These are phyloP conservation scores for Chromobotia macracanthus DNA, from an alignment of 2,797 vertebrate species.

Conservation along the genomic window DNA sequence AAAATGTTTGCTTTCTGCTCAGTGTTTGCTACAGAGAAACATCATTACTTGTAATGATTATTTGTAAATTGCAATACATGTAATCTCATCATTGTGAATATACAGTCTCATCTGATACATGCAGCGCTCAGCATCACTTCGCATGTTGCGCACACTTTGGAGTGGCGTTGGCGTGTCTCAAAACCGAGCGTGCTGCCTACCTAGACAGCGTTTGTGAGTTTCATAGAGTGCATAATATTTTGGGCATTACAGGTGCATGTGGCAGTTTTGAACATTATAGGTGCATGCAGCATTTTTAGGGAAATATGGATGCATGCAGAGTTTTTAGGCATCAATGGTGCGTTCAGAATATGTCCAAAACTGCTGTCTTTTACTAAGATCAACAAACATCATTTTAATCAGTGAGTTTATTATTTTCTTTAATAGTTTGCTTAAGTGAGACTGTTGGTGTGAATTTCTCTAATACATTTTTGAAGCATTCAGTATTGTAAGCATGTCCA, in stretches of 20 bases:
- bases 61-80: not conserved
- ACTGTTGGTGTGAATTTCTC: constrained; percentile 3
- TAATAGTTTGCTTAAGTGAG: not conserved
- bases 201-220: not conserved
- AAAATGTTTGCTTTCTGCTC: not conserved
- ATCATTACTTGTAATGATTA: not conserved
- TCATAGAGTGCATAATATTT: not conserved
- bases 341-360: too few relatives aligned
- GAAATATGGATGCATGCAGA: not conserved
- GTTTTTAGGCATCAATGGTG: not conserved
- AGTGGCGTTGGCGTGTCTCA: not conserved
- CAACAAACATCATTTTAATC: too few relatives aligned
- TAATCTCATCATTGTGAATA: not conserved
- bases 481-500: not conserved
- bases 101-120: constrained; percentile 3
- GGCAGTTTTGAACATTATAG: not conserved
- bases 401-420: not conserved
- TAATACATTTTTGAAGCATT: constrained; percentile 10
- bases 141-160: constrained; percentile 9
- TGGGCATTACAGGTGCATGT: not conserved
- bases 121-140: constrained; percentile 29
- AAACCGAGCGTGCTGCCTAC: not conserved
- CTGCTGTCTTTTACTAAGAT: not conserved
- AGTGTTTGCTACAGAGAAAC: not conserved
- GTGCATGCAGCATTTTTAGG: not conserved